A percentile compares a stretch with the other conserved stretches of the same genome.
Evolutionary conservation across 2,888 invertebrate genomes (phyloP).

Genomic region (Syritta pipiens): DNA sequence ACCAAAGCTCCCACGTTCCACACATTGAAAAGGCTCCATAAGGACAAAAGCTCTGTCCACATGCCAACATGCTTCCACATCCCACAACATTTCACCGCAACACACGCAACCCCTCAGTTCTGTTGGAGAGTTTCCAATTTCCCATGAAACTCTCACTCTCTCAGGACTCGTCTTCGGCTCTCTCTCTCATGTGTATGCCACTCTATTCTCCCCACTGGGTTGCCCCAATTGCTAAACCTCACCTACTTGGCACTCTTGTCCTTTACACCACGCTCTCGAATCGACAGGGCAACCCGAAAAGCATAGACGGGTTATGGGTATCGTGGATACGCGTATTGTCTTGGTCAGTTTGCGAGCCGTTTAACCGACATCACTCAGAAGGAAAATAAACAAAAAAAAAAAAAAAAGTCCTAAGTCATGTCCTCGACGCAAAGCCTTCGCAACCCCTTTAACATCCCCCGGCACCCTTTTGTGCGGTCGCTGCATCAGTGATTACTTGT

Average conservation of each 20-base stretch:
- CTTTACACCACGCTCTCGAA: conserved; percentile 29
- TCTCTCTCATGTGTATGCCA: no score
- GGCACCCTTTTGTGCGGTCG: conserved; percentile 18
- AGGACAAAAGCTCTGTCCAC: no score
- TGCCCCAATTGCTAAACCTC: conserved; percentile 57
- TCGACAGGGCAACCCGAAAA: conserved; percentile 21
- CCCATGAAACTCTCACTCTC: background rate
- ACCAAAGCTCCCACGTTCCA: no score
- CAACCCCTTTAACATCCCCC: background rate
- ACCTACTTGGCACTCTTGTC: conserved; percentile 58
- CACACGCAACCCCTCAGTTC: background rate
- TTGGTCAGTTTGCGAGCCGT: conserved; percentile 67
- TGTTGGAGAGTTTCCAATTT: conserved; percentile 47
- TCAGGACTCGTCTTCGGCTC: no score
- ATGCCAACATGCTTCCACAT: no score
- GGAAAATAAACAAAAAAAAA: no score
- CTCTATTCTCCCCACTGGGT: conserved; percentile 17
- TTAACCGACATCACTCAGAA: conserved; percentile 61
- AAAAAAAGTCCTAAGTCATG: no score
- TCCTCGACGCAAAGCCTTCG: background rate
- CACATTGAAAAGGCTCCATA: no score
- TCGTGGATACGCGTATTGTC: conserved; percentile 58
- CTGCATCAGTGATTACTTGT: conserved; percentile 48
- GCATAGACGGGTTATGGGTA: conserved; percentile 46
- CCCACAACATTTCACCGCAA: conserved; percentile 27